Evolutionary conservation across 2,113 vertebrate genomes (phyloP).

Genomic region (Bubalus kerabau): DNA sequence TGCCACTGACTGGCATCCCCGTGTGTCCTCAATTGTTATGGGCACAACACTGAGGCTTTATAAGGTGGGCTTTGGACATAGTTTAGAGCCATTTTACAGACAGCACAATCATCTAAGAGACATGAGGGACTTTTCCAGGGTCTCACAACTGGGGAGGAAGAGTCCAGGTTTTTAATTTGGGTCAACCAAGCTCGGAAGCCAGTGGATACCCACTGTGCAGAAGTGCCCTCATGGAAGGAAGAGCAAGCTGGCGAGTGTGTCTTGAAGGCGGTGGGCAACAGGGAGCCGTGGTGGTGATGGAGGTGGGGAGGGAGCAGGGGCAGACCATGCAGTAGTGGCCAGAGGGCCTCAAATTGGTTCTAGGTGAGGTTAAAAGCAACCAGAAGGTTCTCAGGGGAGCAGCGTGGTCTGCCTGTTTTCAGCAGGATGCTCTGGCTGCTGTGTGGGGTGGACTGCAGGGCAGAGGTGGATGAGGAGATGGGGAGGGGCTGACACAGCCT

Average conservation of each 20-base stretch:
- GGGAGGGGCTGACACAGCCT: background rate
- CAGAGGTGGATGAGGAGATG: background rate
- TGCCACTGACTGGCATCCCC: fast-evolving
- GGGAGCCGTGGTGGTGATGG: fast-evolving
- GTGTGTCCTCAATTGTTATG: fast-evolving
- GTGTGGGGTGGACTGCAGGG: background rate
- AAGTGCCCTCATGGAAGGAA: background rate
- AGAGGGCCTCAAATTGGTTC: background rate
- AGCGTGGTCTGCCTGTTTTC: background rate
- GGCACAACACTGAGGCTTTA: fast-evolving
- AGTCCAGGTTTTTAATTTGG: background rate
- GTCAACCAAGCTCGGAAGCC: background rate
- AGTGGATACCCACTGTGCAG: background rate
- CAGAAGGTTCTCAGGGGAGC: background rate
- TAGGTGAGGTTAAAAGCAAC: no score
- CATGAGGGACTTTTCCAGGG: no score
- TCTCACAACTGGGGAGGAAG: background rate
- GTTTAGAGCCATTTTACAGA: background rate
- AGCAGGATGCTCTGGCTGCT: background rate
- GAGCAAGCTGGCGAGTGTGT: fast-evolving
- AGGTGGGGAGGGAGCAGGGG: no score
- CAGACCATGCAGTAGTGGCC: fast-evolving
- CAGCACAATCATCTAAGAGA: no score
- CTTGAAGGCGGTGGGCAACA: background rate
- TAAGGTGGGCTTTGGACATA: fast-evolving